These are phyloP conservation scores for Aphyosemion australe DNA, from an alignment of 2,113 vertebrate genomes.

Conservation along the genomic window DNA sequence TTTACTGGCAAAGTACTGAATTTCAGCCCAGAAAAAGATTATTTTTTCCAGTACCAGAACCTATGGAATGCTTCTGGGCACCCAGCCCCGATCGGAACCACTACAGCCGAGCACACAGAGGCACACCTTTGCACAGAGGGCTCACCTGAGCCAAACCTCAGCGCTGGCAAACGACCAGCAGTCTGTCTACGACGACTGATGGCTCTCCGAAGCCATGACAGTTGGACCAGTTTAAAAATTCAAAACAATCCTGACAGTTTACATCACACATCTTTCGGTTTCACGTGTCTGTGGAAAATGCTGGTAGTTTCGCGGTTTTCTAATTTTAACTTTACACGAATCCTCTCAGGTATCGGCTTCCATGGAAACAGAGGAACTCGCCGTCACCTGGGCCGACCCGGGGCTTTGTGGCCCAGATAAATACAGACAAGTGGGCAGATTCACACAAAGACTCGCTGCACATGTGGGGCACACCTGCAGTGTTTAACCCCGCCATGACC, in stretches of 20 bases:
- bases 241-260: conserved; percentile 44
- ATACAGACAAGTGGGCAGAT: conserved; percentile 22
- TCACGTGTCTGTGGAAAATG: not conserved
- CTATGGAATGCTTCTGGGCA: conserved; percentile 3
- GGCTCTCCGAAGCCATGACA: conserved; percentile 14
- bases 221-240: conserved; percentile 27
- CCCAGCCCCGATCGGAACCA: conserved; percentile 32
- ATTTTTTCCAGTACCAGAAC: too few relatives aligned
- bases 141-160: conserved; percentile 49
- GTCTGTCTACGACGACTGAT: conserved; percentile 43
- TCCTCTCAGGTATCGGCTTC: not conserved
- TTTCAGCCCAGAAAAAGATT: too few relatives aligned
- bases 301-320: not conserved
- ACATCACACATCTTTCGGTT: conserved; percentile 5
- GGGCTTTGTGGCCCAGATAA: not conserved
- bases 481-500: conserved; percentile 8
- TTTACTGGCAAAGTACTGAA: too few relatives aligned
- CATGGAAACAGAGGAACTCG: conserved; percentile 1
- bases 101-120: too few relatives aligned
- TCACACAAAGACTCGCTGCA: conserved; percentile 8
- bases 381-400: not conserved
- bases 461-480: conserved; percentile 45
- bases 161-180: conserved; percentile 22
- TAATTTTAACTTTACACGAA: not conserved
- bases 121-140: conserved; percentile 33